Conservation (phyloP, 2,113 vertebrate genomes). For the Chaetops frenatus region DNA sequence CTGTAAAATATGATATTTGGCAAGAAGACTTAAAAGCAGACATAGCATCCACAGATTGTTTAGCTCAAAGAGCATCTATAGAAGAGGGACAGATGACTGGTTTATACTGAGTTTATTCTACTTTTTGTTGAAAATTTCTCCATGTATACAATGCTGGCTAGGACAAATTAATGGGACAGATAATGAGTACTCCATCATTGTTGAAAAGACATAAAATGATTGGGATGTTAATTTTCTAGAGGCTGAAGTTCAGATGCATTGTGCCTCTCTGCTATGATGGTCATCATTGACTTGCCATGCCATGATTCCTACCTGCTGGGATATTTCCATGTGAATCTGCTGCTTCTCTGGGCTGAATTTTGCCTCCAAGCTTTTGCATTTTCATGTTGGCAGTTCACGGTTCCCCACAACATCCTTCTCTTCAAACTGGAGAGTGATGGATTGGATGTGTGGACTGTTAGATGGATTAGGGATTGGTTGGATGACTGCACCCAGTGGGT, state of each 20-base stretch:
- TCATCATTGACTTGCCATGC: not conserved
- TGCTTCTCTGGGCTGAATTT: not conserved
- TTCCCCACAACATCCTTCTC: not conserved
- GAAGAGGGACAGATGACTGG: not conserved
- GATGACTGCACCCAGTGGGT: fast-evolving
- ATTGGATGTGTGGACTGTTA: not conserved
- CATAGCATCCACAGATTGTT: not conserved
- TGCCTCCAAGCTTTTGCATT: not conserved
- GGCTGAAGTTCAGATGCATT: not conserved
- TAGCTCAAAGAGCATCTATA: not conserved
- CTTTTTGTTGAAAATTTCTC: not conserved
- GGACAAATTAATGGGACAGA: not conserved
- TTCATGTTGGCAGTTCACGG: fast-evolving
- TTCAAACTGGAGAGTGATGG: not conserved
- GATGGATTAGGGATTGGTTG: not conserved
- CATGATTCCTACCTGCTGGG: not conserved
- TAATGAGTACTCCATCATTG: not conserved
- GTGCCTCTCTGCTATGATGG: not conserved
- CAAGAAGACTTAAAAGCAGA: not conserved
- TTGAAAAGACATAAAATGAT: not conserved
- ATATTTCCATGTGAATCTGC: fast-evolving
- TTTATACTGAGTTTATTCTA: not conserved
- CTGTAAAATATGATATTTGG: not conserved
- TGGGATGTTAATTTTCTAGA: not conserved
- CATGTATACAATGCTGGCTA: not conserved